These are phyloP conservation scores for Archips crataeganus DNA, from an alignment of 2,888 invertebrate species.

Conservation along the genomic window DNA sequence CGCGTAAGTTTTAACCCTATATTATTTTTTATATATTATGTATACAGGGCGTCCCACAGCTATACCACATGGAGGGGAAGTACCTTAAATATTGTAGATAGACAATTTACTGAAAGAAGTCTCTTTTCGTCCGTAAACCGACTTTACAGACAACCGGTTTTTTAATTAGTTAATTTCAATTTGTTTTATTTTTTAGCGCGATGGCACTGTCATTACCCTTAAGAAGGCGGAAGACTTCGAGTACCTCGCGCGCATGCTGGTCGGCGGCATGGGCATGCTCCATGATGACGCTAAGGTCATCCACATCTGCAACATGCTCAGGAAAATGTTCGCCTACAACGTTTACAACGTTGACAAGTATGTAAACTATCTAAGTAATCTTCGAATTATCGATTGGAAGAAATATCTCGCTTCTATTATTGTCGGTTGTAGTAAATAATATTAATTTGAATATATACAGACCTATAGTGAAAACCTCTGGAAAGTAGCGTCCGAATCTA, in stretches of 20 bases:
- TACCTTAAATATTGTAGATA: too few relatives aligned
- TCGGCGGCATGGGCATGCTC: slow-evolving; percentile 85
- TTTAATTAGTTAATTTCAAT: slow-evolving; percentile 3
- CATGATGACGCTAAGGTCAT: slow-evolving; percentile 86
- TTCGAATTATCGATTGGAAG: background rate
- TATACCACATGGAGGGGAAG: too few relatives aligned
- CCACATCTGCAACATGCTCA: slow-evolving; percentile 69
- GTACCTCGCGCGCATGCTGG: slow-evolving; percentile 88
- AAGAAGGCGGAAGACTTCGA: slow-evolving; percentile 89
- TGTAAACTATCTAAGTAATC: slow-evolving; percentile 44
- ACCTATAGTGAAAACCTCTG: too few relatives aligned
- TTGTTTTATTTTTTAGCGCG: slow-evolving; percentile 64
- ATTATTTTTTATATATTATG: too few relatives aligned
- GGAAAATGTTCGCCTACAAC: slow-evolving; percentile 68
- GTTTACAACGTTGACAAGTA: slow-evolving; percentile 75
- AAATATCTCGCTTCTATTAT: background rate
- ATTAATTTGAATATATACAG: background rate
- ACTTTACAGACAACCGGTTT: too few relatives aligned
- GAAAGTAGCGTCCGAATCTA: too few relatives aligned
- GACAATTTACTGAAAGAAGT: too few relatives aligned
- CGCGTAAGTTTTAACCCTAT: slow-evolving; percentile 65
- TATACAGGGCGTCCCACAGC: too few relatives aligned
- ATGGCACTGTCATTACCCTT: slow-evolving; percentile 86
- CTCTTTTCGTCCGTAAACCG: too few relatives aligned
- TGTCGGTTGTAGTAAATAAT: background rate